phyloP scores from a whole-genome alignment of 2,797 vertebrate species.

The Rhabdophis nuchalis region DNA sequence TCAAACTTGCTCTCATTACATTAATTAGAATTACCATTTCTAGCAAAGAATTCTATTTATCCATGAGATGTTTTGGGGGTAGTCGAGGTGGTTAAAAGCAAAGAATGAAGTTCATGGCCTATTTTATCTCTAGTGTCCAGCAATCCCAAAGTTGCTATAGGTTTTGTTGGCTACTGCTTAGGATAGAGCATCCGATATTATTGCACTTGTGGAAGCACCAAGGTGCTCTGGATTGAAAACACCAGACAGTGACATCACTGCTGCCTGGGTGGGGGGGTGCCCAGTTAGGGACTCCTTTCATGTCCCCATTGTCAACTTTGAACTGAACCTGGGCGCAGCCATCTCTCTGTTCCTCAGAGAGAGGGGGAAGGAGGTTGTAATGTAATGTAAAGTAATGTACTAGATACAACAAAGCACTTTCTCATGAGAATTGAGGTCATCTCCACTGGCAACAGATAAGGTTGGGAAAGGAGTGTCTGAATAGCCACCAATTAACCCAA shows the following conservation, averaged over 20 bases:
- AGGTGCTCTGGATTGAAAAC: background rate
- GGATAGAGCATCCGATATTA: background rate
- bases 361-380: too few relatives aligned
- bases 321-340: too few relatives aligned
- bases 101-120: background rate
- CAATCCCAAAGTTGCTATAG: background rate
- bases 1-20: background rate
- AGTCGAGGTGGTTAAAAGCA: background rate
- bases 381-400: too few relatives aligned
- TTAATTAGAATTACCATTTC: background rate
- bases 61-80: background rate
- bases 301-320: background rate
- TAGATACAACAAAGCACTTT: too few relatives aligned
- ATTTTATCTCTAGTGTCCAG: background rate
- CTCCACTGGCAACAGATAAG: too few relatives aligned
- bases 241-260: background rate
- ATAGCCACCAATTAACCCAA: too few relatives aligned
- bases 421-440: too few relatives aligned
- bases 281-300: background rate
- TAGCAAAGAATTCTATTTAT: background rate
- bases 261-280: background rate
- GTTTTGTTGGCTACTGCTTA: background rate
- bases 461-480: too few relatives aligned
- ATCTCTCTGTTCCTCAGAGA: too few relatives aligned
- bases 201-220: background rate